Evolutionary conservation across 1,140 invertebrate genomes (phyloP).

Genomic region (Nasonia vitripennis): DNA sequence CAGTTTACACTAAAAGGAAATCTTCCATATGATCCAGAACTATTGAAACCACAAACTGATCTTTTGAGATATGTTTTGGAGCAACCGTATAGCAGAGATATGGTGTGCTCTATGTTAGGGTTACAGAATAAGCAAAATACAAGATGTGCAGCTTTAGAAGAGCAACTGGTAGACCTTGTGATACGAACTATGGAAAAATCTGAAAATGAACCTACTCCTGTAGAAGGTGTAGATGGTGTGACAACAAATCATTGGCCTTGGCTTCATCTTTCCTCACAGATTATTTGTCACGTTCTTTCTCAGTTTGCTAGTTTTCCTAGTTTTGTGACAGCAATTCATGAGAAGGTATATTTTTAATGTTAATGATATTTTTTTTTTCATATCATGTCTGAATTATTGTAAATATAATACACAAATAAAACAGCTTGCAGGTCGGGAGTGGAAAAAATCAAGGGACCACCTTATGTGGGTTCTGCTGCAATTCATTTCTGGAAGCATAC

Average conservation of each 20-base stretch:
- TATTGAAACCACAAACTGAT: conserved; percentile 92
- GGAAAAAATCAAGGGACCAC: conserved; percentile 93
- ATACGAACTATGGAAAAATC: conserved; percentile 94
- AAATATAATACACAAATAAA: neutral
- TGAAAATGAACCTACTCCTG: conserved; percentile 79
- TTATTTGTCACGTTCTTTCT: conserved; percentile 97
- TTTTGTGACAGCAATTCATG: conserved; percentile 91
- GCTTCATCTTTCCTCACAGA: conserved; percentile 94
- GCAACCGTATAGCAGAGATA: conserved; percentile 96
- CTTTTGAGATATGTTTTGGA: conserved; percentile 93
- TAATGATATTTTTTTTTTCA: conserved; percentile 50
- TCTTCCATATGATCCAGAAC: conserved; percentile 92
- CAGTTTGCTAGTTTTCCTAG: conserved; percentile 95
- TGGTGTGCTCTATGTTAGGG: conserved; percentile 96
- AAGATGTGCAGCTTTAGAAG: conserved; percentile 91
- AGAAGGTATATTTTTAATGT: conserved; percentile 78
- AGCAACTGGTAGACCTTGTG: conserved; percentile 94
- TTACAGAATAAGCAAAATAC: conserved; percentile 95
- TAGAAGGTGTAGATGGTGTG: conserved; percentile 80
- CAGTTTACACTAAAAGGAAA: conserved; percentile 94
- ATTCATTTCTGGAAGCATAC: conserved; percentile 97
- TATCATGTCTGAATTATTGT: neutral
- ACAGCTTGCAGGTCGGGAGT: conserved; percentile 85
- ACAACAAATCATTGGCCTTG: conserved; percentile 89
- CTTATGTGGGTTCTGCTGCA: conserved; percentile 98